phyloP scores from a whole-genome alignment of 2,888 invertebrate genomes.

The Polydrusus cervinus region DNA sequence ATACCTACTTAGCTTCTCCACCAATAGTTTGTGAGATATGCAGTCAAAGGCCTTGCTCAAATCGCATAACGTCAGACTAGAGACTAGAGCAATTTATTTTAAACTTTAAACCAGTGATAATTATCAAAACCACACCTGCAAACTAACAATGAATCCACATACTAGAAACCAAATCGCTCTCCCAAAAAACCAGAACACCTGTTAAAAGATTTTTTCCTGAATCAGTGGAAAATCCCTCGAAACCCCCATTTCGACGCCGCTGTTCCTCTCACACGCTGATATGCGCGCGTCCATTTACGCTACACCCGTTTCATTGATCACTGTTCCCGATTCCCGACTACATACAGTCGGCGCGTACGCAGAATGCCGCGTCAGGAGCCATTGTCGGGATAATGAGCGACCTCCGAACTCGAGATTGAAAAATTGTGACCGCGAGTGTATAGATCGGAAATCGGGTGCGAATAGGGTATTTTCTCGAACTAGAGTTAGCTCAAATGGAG shows the following conservation, averaged over 20 bases:
- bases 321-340: constrained; percentile 55
- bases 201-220: no score
- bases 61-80: no score
- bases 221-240: not conserved
- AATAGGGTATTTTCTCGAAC: constrained; percentile 8
- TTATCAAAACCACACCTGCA: no score
- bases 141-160: no score
- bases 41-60: no score
- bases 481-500: constrained; percentile 27
- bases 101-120: no score
- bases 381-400: constrained; percentile 43
- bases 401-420: constrained; percentile 26
- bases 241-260: constrained; percentile 24
- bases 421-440: constrained; percentile 33
- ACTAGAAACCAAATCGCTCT: no score
- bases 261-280: constrained; percentile 50
- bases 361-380: constrained; percentile 48
- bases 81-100: no score
- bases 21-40: no score
- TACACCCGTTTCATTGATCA: constrained; percentile 73
- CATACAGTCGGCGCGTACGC: constrained; percentile 53
- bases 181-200: no score
- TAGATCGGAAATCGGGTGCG: constrained; percentile 25
- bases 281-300: constrained; percentile 67
- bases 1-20: no score